Evolutionary conservation across 30 jellyfish, hydroid and myxozoan species (phyloP), one percentile per base, ranked within the genome.

Genomic region (Chrysaora quinquecirrha): DNA sequence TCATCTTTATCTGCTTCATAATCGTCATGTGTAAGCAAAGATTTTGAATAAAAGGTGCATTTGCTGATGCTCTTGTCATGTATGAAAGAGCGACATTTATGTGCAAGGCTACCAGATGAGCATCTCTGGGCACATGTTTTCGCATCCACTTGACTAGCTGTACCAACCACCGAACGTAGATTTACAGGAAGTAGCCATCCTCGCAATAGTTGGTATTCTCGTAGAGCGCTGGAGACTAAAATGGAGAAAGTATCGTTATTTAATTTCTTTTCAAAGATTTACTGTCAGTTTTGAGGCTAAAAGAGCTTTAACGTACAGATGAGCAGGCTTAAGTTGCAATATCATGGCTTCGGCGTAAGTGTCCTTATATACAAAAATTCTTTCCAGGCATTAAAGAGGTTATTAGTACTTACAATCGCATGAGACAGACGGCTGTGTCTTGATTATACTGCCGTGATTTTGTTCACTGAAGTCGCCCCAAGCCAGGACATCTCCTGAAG

Each of bases 381-480:
- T n/a, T n/a, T n/a, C n/a, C n/a, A n/a, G n/a, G n/a, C n/a, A n/a
- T n/a, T n/a, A n/a, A n/a, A n/a, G n/a, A n/a, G n/a, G n/a, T 52
- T 16, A 25, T 19, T 20, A 52, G 20, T 11, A 92, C 98, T 92
- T 75, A 92, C 98, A 92, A 61, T 92, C 89, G 30, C 96, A 85
- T 34, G 94, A 97, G n/a, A 92, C 65, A 3, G 98, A 92, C 1
- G 98, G 96, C 28, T 58, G 29, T 33, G 92, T 86, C 20, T 81
- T 80, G 21, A 80, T 24, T 29, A 85, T 86, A 47, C 80, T 70
- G 18, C 97, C 98, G 72, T 54, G 80, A 48, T 67, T 54, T 32
- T 73, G 79, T 20, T 71, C 84, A 29, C 95, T 75, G 79, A 92
- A 92, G 62, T 92, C 98, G 3, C 95, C 85, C 98, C 98, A 92